Base-by-base conservation (phyloP, 64 coral and sea anemone genomes). In the Pocillopora verrucosa region DNA sequence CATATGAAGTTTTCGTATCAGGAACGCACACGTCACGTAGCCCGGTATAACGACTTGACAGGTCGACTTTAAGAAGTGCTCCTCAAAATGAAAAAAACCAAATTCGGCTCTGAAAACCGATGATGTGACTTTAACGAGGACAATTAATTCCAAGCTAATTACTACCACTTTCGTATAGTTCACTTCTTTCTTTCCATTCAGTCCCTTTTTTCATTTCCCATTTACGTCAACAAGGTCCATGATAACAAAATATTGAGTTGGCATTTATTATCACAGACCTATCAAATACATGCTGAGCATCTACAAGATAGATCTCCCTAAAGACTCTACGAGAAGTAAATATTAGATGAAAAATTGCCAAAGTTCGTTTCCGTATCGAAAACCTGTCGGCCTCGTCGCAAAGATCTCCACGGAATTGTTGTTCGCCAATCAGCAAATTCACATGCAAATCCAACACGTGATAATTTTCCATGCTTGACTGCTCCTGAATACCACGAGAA, bases 381-480 rank as follows among this genome's bases (percentile, higher is more conserved):
- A 19, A 77, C 75, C 75, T 79, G 77, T 24, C 56, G 34, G 79
- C 10, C 34, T 35, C 61, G 2, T 85, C 45, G 16, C 56, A 70
- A 85, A 85, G 64, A 85, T 85, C 82, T 72, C 17, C 38, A 65
- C 69, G 45, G 64, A 36, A 20, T 15, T 2, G 16, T 72, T 26
- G 15, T 72, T 13, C 22, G 65, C 82, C 82, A 85, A 85, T 85
- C 45, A 45, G 11, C 17, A 37, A 36, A 57, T 85, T 85, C 82
- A 85, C n/a, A 85, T 85, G 82, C 22, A 85, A 85, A 85, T 85
- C 6, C 67, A 16, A 85, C 82, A 85, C 82, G 82, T 85, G 82
- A 85, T 85, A 56, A 25, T 25, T 72, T 36, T 65, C 70, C 82
- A 85, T 19, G 82, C 82, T 85, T 85, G 82, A 85, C 45, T 85